Evolutionary conservation across 2,113 vertebrate species (phyloP), one percentile per base, ranked within the genome.

Genomic region (Dissostichus mawsoni): DNA sequence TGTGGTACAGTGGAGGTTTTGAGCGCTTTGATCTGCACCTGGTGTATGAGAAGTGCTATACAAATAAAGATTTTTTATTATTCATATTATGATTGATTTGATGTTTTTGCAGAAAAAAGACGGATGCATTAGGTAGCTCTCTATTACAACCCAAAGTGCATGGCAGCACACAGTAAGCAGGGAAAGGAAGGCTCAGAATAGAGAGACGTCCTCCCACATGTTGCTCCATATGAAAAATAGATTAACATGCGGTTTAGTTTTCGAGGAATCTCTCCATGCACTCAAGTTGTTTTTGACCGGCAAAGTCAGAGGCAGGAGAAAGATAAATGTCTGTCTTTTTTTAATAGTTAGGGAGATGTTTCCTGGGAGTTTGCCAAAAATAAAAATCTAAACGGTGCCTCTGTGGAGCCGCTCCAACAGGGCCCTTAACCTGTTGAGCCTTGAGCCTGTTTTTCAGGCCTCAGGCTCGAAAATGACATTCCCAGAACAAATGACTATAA

Each of bases 371-470:
- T 11, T 16, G 76, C 62, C 78, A 76, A 80, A 82, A 82, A 68
- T 83, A 89, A 8, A 23, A 63, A 33, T 58, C 66, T 9, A 69
- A 82, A 74, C 50, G 41, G 29, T 64, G 78, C 63, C 29, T 25
- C 65, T 72, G 50, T 36, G 59, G 74, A 81, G 71, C 58, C 79
- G 69, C 86, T 82, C 73, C 66, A 83, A 71, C 63, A 71, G 3
- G 53, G 80, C 41, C 76, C 69, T 84, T 71, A 29, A 29, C 29
- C 29, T 3, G 3, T 29, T 29, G 3, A 29, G 29, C 29, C 29
- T 3, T 3, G 29, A 29, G 29, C 29, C 3, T 29, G 29, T 29
- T 29, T 29, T 29, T 3, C 29, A 29, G 29, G 29, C 3, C 29
- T 29, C 29, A 29, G 29, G 29, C 29, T 29, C 29, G 29, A 29